Evolutionary conservation across 2,797 vertebrate species (phyloP).

Genomic region (Valencia hispanica): DNA sequence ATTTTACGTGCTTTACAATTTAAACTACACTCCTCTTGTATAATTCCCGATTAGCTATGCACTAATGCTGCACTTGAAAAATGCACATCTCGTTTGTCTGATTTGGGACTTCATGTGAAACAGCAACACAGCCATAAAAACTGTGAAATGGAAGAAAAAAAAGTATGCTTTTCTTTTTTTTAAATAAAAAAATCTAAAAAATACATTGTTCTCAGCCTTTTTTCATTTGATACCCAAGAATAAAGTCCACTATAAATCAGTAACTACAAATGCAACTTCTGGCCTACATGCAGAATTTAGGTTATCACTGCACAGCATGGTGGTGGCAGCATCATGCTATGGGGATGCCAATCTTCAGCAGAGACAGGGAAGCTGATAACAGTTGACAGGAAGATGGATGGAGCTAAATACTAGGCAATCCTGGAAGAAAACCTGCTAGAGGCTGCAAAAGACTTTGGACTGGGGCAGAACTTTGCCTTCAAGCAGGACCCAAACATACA

Average conservation of each 20-base stretch:
- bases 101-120: neutral
- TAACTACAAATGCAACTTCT: neutral
- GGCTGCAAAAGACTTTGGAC: too few species aligned
- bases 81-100: conserved; percentile 5
- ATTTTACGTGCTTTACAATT: conserved; percentile 41
- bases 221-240: neutral
- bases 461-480: neutral
- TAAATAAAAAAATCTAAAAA: neutral
- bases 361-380: neutral
- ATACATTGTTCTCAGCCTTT: neutral
- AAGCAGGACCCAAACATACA: neutral
- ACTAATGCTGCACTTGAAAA: conserved; percentile 35
- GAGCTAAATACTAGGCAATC: neutral
- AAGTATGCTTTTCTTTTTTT: neutral
- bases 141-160: neutral
- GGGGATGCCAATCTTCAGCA: neutral
- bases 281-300: neutral
- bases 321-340: neutral
- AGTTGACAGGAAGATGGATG: neutral
- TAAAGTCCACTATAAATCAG: neutral
- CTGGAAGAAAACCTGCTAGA: too few species aligned
- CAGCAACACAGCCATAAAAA: neutral
- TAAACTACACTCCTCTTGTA: conserved; percentile 38
- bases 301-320: neutral
- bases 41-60: conserved; percentile 25